phyloP scores from a whole-genome alignment of 2,113 vertebrate genomes.

The Corapipo altera region DNA sequence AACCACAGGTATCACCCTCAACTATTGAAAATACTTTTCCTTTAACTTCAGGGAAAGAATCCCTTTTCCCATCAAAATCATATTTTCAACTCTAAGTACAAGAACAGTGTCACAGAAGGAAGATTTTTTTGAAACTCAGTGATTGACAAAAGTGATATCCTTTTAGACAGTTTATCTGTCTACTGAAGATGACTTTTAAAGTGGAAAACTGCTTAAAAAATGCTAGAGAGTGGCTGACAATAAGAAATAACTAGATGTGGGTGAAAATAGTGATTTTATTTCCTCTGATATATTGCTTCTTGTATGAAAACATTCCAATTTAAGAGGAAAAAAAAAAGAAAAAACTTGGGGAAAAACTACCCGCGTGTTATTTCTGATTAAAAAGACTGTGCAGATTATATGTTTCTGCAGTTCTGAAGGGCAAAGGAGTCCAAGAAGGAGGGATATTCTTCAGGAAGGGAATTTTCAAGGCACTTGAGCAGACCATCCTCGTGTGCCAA shows the following conservation, averaged over 20 bases:
- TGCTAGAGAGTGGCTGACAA: neutral
- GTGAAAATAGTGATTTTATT: neutral
- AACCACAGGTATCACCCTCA: neutral
- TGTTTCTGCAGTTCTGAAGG: neutral
- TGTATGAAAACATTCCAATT: neutral
- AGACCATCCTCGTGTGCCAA: no score
- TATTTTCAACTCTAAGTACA: neutral
- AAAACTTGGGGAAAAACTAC: neutral
- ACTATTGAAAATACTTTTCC: constrained; percentile 12
- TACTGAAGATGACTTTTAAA: neutral
- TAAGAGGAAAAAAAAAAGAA: neutral
- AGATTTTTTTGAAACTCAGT: neutral
- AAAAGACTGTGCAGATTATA: neutral
- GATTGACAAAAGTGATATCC: constrained; percentile 1
- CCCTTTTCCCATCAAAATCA: neutral
- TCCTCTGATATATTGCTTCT: neutral
- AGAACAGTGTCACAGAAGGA: neutral
- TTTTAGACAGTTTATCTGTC: neutral
- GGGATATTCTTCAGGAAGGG: neutral
- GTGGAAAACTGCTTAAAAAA: neutral
- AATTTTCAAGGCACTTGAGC: neutral
- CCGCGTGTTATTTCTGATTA: neutral
- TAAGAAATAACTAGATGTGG: neutral
- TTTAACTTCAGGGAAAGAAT: neutral
- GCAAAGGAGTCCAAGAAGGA: neutral